Base-by-base conservation (phyloP, 2,888 invertebrate genomes). In the Ormyrus thymus region DNA sequence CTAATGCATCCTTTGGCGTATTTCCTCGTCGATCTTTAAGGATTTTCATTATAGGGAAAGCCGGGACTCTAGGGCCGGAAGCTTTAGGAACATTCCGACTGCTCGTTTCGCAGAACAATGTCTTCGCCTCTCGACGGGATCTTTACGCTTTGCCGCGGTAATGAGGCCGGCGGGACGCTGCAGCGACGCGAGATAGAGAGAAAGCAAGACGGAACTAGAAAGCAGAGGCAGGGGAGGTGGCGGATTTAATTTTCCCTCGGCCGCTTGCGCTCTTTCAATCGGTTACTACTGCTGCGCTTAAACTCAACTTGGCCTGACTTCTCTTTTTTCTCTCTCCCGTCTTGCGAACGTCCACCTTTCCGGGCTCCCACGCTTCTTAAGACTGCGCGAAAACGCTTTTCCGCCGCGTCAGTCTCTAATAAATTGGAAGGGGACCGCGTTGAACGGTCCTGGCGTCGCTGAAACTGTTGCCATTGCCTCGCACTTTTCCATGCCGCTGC, bases 141-240 rank as follows among this genome's bases (percentile, higher is more conserved):
- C 83, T 84, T 84, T 84, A 82, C 84, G 84, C 83, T 85, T 83
- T 83, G 82, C 83, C 81, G 70, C 83, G 81, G 82, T 86, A 86
- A 86, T 85, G 86, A 86, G 84, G 83, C 66, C 72, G 62, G 78
- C 74, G 81, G 29, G 56, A 51, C 55, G 6, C 51, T 13, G 48
- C 13, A 13, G 8, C n/a, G 15, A 15, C 9, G 7, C 46, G 53
- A 76, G 81, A 75, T 82, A 80, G 62, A 7, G 58, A 48, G 69
- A 46, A 15, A 51, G 51, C 65, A n/a, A 73, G 58, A 13, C 51
- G 10, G 53, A 43, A 45, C 56, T 50, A 64, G 73, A 59, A 53
- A 56, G 56, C 55, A 50, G 62, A 45, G 11, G 43, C 81, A 70
- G 78, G 70, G 29, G 4, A 29, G 78, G 61, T 80, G 81, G 80